A percentile compares a stretch with the other conserved stretches of the same genome.
Evolutionary conservation across 2,797 vertebrate species (phyloP).

Genomic region (Odontamblyopus rebecca): DNA sequence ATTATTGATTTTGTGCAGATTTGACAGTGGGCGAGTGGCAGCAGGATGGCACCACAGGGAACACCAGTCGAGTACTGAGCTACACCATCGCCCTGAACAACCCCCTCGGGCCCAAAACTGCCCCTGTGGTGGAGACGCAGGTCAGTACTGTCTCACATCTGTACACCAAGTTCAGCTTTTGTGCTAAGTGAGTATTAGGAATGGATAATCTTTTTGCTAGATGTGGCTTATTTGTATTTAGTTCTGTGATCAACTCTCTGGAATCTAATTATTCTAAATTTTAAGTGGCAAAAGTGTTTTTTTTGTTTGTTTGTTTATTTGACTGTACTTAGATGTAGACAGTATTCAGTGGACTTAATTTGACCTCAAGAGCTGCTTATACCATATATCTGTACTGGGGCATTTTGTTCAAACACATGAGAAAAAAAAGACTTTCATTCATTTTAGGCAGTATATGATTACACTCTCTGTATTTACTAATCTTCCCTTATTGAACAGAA

Average conservation of each 20-base stretch:
- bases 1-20: slow-evolving; percentile 65
- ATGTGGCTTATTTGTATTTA: neutral
- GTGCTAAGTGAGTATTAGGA: neutral
- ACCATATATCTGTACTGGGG: too few relatives aligned
- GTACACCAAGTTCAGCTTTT: neutral
- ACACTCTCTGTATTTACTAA: too few relatives aligned
- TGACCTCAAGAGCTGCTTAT: too few relatives aligned
- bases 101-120: slow-evolving; percentile 88
- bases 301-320: too few relatives aligned
- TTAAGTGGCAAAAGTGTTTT: too few relatives aligned
- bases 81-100: slow-evolving; percentile 93
- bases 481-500: neutral
- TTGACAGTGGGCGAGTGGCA: slow-evolving; percentile 86
- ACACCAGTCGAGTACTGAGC: slow-evolving; percentile 82
- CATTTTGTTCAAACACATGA: too few relatives aligned
- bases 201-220: neutral
- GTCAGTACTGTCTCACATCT: slow-evolving; percentile 60
- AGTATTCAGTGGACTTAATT: too few relatives aligned
- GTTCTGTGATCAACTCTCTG: too few relatives aligned
- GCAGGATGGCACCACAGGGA: slow-evolving; percentile 81
- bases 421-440: too few relatives aligned
- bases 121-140: slow-evolving; percentile 89
- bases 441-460: too few relatives aligned
- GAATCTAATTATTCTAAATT: too few relatives aligned
- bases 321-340: too few relatives aligned